Percentiles rank a stretch among this genome's conserved stretches.
Evolutionary conservation across 2,888 invertebrate species (phyloP).

Genomic region (Epiblema foenella): DNA sequence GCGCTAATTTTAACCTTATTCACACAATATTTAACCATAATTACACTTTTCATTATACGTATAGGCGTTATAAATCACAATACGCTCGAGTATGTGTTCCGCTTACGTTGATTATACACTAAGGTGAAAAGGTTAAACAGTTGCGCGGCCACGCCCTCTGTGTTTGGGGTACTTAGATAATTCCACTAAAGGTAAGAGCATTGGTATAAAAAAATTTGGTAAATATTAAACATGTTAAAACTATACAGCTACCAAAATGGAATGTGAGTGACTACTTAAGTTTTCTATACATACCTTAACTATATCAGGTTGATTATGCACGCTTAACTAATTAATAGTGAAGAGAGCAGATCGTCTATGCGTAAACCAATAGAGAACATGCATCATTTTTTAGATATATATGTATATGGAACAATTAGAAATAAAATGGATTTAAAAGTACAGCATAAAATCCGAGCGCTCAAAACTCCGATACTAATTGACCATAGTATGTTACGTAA

Average conservation of each 20-base stretch:
- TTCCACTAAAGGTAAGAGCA: constrained; percentile 72
- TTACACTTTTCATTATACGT: not conserved
- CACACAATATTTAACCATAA: constrained; percentile 10
- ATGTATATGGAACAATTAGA: no score
- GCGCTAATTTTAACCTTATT: constrained; percentile 24
- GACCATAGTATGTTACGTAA: no score
- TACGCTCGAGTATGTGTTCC: not conserved
- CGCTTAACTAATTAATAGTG: constrained; percentile 62
- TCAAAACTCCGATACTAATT: no score
- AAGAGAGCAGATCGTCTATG: constrained; percentile 1
- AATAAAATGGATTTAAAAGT: no score
- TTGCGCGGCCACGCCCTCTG: constrained; percentile 20
- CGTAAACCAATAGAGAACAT: not conserved
- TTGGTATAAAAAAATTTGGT: constrained; percentile 84
- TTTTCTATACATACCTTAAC: constrained; percentile 54
- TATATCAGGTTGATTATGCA: constrained; percentile 70
- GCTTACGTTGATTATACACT: not conserved
- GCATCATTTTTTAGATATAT: no score
- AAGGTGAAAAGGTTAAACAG: constrained; percentile 19
- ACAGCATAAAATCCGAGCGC: no score
- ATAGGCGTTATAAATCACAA: no score
- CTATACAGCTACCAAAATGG: constrained; percentile 77
- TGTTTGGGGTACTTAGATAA: constrained; percentile 28
- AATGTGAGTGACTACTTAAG: constrained; percentile 56
- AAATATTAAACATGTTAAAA: constrained; percentile 73